Evolutionary conservation across 2,888 invertebrate species (phyloP), one percentile per base, ranked within the genome.

Genomic region (Melieria crassipennis): DNA sequence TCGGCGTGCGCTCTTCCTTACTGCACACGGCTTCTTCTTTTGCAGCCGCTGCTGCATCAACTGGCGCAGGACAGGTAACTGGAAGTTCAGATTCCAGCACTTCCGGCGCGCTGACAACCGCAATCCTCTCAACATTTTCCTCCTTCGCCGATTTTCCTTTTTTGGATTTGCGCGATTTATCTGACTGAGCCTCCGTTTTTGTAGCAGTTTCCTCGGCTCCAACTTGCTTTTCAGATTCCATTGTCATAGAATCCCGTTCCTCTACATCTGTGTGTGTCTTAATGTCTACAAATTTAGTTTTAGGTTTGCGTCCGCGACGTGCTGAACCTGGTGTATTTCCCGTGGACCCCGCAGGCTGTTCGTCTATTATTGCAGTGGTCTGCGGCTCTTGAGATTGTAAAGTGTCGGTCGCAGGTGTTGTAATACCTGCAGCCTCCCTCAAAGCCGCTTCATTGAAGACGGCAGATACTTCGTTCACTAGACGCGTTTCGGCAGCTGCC

Each of bases 221-320:
- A 13, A 42, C 11, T 62, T 62, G 61, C 10, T 7, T 10, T 10
- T 7, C 13, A 7, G 7, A 2, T 7, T 69, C 61, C 10, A 30
- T 46, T 45, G 55, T 7, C 10, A 13, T 7, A 30, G 50, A 7
- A 10, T 13, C n/a, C 11, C 6, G 16, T 13, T 10, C 30, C 7
- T 57, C n/a, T 16, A 16, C 47, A 16, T 10, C 7, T 7, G 10
- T 11, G 5, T 6, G 10, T 9, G 7, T 5, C 3, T 7, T 30
- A 45, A 10, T 4, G 45, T 42, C 47, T 61, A 13, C 5, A 43
- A 61, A 50, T 61, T 30, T 45, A 11, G 60, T 52, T 13, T 16
- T 58, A 43, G 56, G 10, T 30, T 58, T 71, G 11, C 67, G 64
- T 5, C 67, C 58, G 7, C 67, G 68, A 7, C 67, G 67, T 11